A percentile compares a stretch with the other conserved stretches of the same genome.
Evolutionary conservation across 2,113 vertebrate genomes (phyloP).

Genomic region (Daubentonia madagascariensis): DNA sequence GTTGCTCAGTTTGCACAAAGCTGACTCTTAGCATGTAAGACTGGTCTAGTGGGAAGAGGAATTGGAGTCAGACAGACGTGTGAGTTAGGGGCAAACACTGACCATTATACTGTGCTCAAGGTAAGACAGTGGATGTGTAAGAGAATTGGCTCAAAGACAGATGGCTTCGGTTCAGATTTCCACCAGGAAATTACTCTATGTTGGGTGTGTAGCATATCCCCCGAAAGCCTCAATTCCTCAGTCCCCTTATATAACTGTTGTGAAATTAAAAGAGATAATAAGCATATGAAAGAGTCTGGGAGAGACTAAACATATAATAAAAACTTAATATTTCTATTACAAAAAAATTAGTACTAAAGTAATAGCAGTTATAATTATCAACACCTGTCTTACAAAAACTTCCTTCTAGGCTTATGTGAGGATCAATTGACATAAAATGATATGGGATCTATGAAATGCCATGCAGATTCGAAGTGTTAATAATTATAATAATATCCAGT

Average conservation of each 20-base stretch:
- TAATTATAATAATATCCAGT: background rate
- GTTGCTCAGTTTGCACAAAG: background rate
- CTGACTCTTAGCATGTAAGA: background rate
- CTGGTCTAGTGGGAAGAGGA: background rate
- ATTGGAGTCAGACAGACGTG: background rate
- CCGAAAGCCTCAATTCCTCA: background rate
- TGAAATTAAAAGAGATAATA: background rate
- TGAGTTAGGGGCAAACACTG: background rate
- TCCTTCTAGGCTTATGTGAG: background rate
- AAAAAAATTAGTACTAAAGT: background rate
- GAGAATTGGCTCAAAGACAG: background rate
- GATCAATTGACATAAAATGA: background rate
- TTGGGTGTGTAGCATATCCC: accelerated
- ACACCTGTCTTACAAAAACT: background rate
- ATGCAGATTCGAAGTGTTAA: background rate
- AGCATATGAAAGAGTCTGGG: background rate
- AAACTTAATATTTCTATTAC: background rate
- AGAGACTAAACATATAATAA: background rate
- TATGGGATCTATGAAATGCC: background rate
- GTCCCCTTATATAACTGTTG: background rate
- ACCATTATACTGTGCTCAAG: background rate
- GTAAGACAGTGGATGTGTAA: background rate
- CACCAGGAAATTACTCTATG: background rate
- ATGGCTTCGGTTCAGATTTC: background rate
- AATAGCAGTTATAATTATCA: background rate